These are phyloP conservation scores for Anagyrus pseudococci DNA, from an alignment of 2,888 invertebrate genomes.

Conservation along the genomic window DNA sequence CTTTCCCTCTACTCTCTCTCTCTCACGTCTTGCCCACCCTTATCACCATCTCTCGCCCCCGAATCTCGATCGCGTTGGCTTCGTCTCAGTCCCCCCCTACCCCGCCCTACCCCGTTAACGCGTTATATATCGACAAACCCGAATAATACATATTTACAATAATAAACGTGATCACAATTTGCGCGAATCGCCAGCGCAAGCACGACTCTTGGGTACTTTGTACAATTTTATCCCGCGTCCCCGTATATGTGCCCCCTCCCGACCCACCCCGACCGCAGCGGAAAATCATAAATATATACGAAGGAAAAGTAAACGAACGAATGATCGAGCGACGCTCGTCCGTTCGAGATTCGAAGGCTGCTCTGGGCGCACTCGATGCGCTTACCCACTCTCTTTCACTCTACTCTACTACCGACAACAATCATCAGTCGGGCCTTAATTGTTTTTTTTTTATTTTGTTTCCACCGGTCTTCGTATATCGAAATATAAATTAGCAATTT, in stretches of 20 bases:
- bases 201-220: conserved; percentile 33
- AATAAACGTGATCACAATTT: conserved; percentile 31
- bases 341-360: conserved; percentile 38
- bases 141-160: conserved; percentile 33
- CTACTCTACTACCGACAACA: no score
- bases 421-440: no score
- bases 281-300: background rate
- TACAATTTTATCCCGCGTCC: conserved; percentile 31
- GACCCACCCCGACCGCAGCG: background rate
- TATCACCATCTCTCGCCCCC: conserved; percentile 30
- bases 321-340: conserved; percentile 22
- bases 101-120: background rate
- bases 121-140: conserved; percentile 18
- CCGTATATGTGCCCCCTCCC: background rate
- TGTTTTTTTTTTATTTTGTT: no score
- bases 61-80: conserved; percentile 37
- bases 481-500: background rate
- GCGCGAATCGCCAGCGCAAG: conserved; percentile 23
- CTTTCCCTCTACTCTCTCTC: no score
- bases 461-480: conserved; percentile 27
- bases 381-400: no score
- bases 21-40: no score
- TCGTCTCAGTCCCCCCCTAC: conserved; percentile 11
- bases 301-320: conserved; percentile 1
- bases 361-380: background rate